Percentiles rank a stretch among this genome's conserved stretches.
Conservation (phyloP, 1,140 invertebrate genomes). For the Meloidogyne floridensis region DNA sequence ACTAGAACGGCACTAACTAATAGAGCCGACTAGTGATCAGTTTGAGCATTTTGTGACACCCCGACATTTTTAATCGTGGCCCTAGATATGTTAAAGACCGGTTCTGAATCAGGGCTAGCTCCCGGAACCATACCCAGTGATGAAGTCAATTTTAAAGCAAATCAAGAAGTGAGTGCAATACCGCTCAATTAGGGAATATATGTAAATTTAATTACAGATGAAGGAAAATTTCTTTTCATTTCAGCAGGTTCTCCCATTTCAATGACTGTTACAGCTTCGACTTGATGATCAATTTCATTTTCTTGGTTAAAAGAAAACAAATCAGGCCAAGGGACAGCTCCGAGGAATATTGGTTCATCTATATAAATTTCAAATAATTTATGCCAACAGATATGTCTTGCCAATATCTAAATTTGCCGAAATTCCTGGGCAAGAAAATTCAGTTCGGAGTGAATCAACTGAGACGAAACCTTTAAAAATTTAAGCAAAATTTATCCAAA, state of each 20-base stretch:
- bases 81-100: too few relatives aligned
- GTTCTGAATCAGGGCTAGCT: too few relatives aligned
- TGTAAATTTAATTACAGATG: conserved; percentile 68
- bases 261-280: conserved; percentile 25
- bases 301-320: conserved; percentile 68
- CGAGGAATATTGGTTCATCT: conserved; percentile 84
- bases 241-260: neutral
- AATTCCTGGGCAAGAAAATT: conserved; percentile 83
- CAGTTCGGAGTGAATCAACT: conserved; percentile 83
- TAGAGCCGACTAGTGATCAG: too few relatives aligned
- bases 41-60: neutral
- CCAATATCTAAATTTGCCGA: conserved; percentile 62
- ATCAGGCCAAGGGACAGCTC: conserved; percentile 73
- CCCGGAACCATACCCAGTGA: too few relatives aligned
- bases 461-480: conserved; percentile 69
- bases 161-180: too few relatives aligned
- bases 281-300: neutral
- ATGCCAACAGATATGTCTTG: neutral
- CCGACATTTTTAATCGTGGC: too few relatives aligned
- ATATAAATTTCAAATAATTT: conserved; percentile 66
- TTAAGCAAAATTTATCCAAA: neutral
- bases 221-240: conserved; percentile 71
- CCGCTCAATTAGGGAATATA: too few relatives aligned
- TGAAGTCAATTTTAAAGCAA: too few relatives aligned
- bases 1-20: too few relatives aligned